These are phyloP conservation scores for Pogonus chalceus DNA, from an alignment of 1,140 invertebrate genomes.

Conservation along the genomic window DNA sequence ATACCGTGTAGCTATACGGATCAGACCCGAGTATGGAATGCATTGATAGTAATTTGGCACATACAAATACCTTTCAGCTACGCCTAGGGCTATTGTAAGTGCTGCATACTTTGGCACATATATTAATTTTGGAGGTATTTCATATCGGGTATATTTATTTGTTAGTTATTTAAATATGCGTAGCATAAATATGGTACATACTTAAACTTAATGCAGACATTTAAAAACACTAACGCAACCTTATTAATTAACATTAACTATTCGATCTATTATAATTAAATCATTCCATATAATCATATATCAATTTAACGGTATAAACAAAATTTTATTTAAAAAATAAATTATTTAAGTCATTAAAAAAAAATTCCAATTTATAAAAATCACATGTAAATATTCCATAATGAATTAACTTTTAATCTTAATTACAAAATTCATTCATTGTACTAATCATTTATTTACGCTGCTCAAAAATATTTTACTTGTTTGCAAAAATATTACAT, in stretches of 20 bases:
- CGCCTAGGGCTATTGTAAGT: slow-evolving; percentile 20
- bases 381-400: too few relatives aligned
- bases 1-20: background rate
- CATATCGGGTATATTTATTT: background rate
- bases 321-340: too few relatives aligned
- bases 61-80: slow-evolving; percentile 20
- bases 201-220: slow-evolving; percentile 11
- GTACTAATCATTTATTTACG: too few relatives aligned
- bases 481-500: too few relatives aligned
- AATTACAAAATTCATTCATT: too few relatives aligned
- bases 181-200: slow-evolving; percentile 11
- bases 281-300: too few relatives aligned
- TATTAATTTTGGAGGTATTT: slow-evolving; percentile 1
- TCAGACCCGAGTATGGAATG: slow-evolving; percentile 1
- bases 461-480: too few relatives aligned
- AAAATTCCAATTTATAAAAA: too few relatives aligned
- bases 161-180: background rate
- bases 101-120: slow-evolving; percentile 6
- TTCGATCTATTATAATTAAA: too few relatives aligned
- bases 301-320: too few relatives aligned
- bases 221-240: slow-evolving; percentile 11
- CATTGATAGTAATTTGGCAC: slow-evolving; percentile 32
- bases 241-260: background rate
- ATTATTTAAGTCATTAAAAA: too few relatives aligned
- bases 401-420: too few relatives aligned